Conservation (phyloP, 1,140 invertebrate species). For the Pseudomyrmex dendroicus region DNA sequence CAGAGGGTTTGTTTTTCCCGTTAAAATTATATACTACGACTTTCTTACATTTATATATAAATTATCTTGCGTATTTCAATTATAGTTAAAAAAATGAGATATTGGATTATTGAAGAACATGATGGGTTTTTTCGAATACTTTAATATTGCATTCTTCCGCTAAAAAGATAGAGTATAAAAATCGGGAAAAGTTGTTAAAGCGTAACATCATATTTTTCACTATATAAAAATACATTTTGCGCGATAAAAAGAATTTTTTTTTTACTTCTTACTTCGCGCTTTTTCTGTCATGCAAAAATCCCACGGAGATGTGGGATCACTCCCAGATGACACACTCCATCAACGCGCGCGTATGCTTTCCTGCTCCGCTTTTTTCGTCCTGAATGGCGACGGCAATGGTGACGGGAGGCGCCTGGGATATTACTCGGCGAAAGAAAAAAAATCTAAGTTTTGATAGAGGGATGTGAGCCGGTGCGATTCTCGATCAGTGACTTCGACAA, state of each 20-base stretch:
- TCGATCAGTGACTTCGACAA: slow-evolving; percentile 48
- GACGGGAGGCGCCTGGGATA: slow-evolving; percentile 28
- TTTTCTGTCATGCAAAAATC: slow-evolving; percentile 22
- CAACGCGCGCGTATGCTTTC: slow-evolving; percentile 51
- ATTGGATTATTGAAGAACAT: background rate
- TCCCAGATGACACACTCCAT: slow-evolving; percentile 50
- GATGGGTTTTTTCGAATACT: background rate
- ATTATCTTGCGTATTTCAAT: background rate
- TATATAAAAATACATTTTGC: background rate
- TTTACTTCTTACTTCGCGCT: background rate
- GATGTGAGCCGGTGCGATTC: slow-evolving; percentile 31
- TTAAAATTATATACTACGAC: background rate
- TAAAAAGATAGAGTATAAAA: too few species aligned
- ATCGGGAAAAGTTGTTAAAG: too few species aligned
- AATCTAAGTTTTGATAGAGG: slow-evolving; percentile 48
- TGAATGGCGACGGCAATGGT: slow-evolving; percentile 56
- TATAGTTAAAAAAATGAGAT: background rate
- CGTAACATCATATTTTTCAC: background rate
- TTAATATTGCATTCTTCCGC: too few species aligned
- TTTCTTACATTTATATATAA: background rate
- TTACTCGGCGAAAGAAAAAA: slow-evolving; percentile 42
- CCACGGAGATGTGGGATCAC: slow-evolving; percentile 16
- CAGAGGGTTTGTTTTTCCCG: background rate
- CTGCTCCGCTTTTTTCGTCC: slow-evolving; percentile 31
- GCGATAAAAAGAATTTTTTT: slow-evolving; percentile 5